Evolutionary conservation across 2,888 invertebrate genomes (phyloP).

Genomic region (Achlya flavicornis): DNA sequence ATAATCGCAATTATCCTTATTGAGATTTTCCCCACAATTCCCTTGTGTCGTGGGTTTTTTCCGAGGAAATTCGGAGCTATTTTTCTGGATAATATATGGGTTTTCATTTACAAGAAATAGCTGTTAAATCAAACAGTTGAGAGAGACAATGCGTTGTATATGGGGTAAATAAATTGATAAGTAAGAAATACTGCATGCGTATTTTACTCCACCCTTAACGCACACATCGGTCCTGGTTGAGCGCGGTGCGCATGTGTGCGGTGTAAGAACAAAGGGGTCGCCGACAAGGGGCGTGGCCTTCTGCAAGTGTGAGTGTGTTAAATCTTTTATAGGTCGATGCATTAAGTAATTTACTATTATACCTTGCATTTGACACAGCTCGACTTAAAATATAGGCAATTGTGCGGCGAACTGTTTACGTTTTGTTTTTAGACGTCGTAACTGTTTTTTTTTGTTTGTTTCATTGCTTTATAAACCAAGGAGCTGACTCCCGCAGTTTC

Average conservation of each 20-base stretch:
- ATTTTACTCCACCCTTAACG: slow-evolving; percentile 60
- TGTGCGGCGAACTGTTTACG: slow-evolving; percentile 5
- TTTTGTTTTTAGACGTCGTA: neutral
- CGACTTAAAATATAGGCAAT: slow-evolving; percentile 26
- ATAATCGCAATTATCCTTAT: slow-evolving; percentile 76
- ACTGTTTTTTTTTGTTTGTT: slow-evolving; percentile 17
- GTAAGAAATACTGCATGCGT: slow-evolving; percentile 70
- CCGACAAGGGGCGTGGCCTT: slow-evolving; percentile 58
- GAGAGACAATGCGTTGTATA: slow-evolving; percentile 32
- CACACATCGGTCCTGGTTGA: slow-evolving; percentile 39
- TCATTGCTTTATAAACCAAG: neutral
- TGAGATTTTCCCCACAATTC: slow-evolving; percentile 40
- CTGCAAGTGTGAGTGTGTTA: slow-evolving; percentile 65
- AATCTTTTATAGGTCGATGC: slow-evolving; percentile 83
- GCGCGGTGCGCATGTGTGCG: slow-evolving; percentile 63
- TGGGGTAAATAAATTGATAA: slow-evolving; percentile 63
- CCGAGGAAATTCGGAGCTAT: slow-evolving; percentile 15
- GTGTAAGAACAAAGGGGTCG: slow-evolving; percentile 65
- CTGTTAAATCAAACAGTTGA: neutral
- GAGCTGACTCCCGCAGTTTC: too few species aligned
- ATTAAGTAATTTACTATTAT: slow-evolving; percentile 82
- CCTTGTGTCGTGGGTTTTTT: slow-evolving; percentile 16
- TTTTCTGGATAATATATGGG: slow-evolving; percentile 12
- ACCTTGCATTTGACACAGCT: slow-evolving; percentile 73
- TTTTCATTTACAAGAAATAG: neutral